Base-by-base conservation (phyloP, 2,888 invertebrate species). In the Hemistola chrysoprasaria region DNA sequence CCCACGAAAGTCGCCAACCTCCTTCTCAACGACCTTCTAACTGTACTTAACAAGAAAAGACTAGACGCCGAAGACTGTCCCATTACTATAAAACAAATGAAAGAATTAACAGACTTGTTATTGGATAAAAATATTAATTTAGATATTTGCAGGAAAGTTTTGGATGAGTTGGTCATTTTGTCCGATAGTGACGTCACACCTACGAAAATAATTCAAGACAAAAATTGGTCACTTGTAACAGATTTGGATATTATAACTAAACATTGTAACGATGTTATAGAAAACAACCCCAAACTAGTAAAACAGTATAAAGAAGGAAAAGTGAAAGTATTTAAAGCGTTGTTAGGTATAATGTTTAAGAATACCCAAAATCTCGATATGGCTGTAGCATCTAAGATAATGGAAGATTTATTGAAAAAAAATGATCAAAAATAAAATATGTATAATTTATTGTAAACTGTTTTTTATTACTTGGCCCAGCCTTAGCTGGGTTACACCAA, bases 271-370 rank as follows among this genome's bases (percentile, higher is more conserved):
- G 77, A 90, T 56, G 88, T 93, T 0, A 73, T 96, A 20, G 68
- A 90, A 7, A 90, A 91, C 46, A 94, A 95, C 77, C 87, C 91
- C 6, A 92, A 93, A 66, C 68, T 93, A 36, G 93, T 94, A 0
- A 80, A 90, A 47, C 88, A 92, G 53, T 95, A 93, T 65, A 92
- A 90, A 68, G 80, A 78, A 6, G 95, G 95, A 3, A 95, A 95
- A 78, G 74, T 71, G 0, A 94, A 94, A 81, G 90, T 92, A 5
- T 90, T 94, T 29, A 91, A 90, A 60, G 92, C 92, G 20, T 87
- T 96, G 44, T 69, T 92, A 44, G 92, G 92, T 7, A 80, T 91
- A 62, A 81, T 94, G 34, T 88, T 87, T 37, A 91, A 90, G 60
- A 79, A 82, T 49, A 91, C 92, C 27, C 73, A 92, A 8, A 87